These are phyloP conservation scores for Bruchidius siliquastri DNA, from an alignment of 2,888 invertebrate genomes.

Conservation along the genomic window DNA sequence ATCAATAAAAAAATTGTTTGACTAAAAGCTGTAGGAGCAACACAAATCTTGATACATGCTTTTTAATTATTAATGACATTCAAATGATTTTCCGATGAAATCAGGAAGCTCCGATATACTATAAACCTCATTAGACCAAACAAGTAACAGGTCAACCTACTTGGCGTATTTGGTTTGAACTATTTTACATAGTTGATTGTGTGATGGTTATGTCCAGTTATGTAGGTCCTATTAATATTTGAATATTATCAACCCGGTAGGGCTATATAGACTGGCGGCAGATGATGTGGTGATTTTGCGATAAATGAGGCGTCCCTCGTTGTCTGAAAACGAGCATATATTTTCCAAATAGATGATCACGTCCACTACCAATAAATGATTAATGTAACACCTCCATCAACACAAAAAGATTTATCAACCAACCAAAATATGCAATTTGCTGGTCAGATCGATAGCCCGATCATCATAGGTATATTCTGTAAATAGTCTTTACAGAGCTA, in stretches of 20 bases:
- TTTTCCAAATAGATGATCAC: background rate
- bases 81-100: too few species aligned
- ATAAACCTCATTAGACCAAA: too few species aligned
- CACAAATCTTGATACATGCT: too few species aligned
- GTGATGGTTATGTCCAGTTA: too few species aligned
- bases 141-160: too few species aligned
- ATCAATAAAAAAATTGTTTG: too few species aligned
- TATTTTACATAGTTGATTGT: too few species aligned
- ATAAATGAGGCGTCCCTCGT: background rate
- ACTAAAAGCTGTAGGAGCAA: too few species aligned
- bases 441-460: background rate
- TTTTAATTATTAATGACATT: too few species aligned
- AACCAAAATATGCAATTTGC: background rate
- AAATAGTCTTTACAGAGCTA: too few species aligned
- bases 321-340: background rate
- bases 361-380: background rate
- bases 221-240: background rate
- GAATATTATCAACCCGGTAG: background rate
- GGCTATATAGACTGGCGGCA: background rate
- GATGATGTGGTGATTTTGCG: background rate
- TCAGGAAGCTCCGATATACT: too few species aligned
- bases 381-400: background rate
- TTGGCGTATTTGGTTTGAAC: too few species aligned
- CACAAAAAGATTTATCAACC: background rate
- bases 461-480: background rate